These are phyloP conservation scores for Drosophila novamexicana DNA, from an alignment of 1,140 invertebrate genomes.

Conservation along the genomic window DNA sequence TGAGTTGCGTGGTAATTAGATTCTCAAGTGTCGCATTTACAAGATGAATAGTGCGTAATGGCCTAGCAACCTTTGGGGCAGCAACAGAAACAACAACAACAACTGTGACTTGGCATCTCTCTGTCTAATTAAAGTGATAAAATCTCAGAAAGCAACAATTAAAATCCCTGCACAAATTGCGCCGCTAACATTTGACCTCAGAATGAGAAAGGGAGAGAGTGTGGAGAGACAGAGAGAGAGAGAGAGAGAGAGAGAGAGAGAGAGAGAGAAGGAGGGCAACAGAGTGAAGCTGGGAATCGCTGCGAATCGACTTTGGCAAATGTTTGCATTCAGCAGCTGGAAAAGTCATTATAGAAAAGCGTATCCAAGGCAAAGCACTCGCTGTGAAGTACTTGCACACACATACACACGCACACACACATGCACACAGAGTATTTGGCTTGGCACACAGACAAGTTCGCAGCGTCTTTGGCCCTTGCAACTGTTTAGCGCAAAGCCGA, in stretches of 20 bases:
- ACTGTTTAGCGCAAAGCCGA: slow-evolving; percentile 9
- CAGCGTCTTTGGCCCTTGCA: slow-evolving; percentile 16
- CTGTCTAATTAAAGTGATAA: slow-evolving; percentile 48
- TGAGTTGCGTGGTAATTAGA: slow-evolving; percentile 54
- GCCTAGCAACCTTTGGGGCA: slow-evolving; percentile 56
- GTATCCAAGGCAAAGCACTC: slow-evolving; percentile 5
- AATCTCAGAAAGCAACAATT: slow-evolving; percentile 49
- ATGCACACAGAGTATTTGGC: neutral
- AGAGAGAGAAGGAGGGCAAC: neutral
- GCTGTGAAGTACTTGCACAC: neutral
- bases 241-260: neutral
- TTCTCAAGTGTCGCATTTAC: slow-evolving; percentile 71
- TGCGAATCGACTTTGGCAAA: slow-evolving; percentile 14
- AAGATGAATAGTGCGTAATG: slow-evolving; percentile 70
- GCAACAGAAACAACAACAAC: neutral
- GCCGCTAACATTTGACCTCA: slow-evolving; percentile 32
- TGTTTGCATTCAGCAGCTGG: slow-evolving; percentile 21
- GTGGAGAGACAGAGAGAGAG: neutral
- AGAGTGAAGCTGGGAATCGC: slow-evolving; percentile 10
- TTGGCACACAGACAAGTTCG: slow-evolving; percentile 6
- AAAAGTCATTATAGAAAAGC: slow-evolving; percentile 31
- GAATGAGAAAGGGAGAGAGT: neutral
- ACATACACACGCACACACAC: neutral
- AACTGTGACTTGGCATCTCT: slow-evolving; percentile 7
- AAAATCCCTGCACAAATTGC: slow-evolving; percentile 26